Evolutionary conservation across 1,140 invertebrate species (phyloP).

Genomic region (Schlechtendalia chinensis): DNA sequence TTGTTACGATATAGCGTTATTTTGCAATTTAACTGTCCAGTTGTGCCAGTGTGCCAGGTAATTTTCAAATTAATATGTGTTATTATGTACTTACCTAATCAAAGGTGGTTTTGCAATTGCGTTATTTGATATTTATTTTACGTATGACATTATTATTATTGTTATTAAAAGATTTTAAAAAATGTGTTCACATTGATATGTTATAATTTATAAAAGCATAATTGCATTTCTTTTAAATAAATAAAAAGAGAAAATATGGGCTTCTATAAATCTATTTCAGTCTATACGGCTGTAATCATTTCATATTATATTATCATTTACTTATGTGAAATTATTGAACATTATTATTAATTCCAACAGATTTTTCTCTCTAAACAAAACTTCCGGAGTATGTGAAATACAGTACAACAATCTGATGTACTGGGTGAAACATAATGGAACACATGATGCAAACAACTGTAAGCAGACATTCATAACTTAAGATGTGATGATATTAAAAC

Average conservation of each 20-base stretch:
- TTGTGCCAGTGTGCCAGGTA: neutral
- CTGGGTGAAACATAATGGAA: neutral
- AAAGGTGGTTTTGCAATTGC: too few relatives aligned
- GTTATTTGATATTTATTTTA: too few relatives aligned
- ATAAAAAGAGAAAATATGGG: too few relatives aligned
- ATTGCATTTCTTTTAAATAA: too few relatives aligned
- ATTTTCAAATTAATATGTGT: neutral
- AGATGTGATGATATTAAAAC: too few relatives aligned
- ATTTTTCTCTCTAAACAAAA: neutral
- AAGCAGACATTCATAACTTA: too few relatives aligned
- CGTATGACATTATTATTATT: too few relatives aligned
- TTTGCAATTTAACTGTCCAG: neutral
- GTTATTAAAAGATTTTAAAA: too few relatives aligned
- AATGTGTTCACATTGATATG: too few relatives aligned
- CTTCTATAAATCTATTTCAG: neutral
- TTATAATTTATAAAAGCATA: too few relatives aligned
- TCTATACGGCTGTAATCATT: neutral
- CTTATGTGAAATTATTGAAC: neutral
- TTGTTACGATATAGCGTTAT: neutral
- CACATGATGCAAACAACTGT: neutral
- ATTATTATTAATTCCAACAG: neutral
- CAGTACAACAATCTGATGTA: neutral
- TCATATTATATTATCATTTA: neutral
- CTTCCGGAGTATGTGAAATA: neutral
- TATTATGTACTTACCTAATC: neutral